Evolutionary conservation across 2,797 vertebrate genomes (phyloP), one percentile per base, ranked within the genome.

Genomic region (Erithacus rubecula): DNA sequence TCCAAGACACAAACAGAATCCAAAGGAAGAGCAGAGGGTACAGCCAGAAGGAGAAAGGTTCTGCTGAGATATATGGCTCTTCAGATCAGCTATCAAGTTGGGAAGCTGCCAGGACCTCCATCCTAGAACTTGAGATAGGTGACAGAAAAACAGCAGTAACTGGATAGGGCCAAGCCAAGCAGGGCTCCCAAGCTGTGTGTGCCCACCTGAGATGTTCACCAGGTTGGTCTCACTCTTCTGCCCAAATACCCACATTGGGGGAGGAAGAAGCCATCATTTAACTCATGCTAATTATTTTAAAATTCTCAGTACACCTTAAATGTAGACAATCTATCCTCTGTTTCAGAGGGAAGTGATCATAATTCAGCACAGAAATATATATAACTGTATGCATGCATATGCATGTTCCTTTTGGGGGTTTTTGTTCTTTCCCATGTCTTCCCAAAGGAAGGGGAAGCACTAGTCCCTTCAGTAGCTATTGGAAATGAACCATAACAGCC

Each of bases 181-280:
- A 68, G 56, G 47, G 32, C 13, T 47, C 63, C 9, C 17, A 26
- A 34, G 41, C 18, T 62, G 16, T 5, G 10, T 1, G 0, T 10
- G 11, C 3, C 29, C 13, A 46, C 36, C 53, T 29, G 52, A 80
- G 46, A 36, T 39, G 15, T 24, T 55, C 60, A 65, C 16, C 52
- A 20, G 16, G 7, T 1, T 55, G 30, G 59, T 24, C 34, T 72
- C 14, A 9, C 0, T 21, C 27, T 11, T 67, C 36, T 77, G 39
- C 30, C 34, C 49, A 68, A 74, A 44, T 4, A 51, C 5, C 19
- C 10, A 37, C 0, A 1, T 1, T 77, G 26, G 7, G 7, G 14
- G 52, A 71, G 8, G 6, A 51, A 56, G 22, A 53, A 80, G 4
- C 8, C 5, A 14, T 59, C 30, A 36, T n/a, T 71, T 52, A 56